Evolutionary conservation across 2,888 invertebrate genomes (phyloP).

Genomic region (Pantelozetes paolii): DNA sequence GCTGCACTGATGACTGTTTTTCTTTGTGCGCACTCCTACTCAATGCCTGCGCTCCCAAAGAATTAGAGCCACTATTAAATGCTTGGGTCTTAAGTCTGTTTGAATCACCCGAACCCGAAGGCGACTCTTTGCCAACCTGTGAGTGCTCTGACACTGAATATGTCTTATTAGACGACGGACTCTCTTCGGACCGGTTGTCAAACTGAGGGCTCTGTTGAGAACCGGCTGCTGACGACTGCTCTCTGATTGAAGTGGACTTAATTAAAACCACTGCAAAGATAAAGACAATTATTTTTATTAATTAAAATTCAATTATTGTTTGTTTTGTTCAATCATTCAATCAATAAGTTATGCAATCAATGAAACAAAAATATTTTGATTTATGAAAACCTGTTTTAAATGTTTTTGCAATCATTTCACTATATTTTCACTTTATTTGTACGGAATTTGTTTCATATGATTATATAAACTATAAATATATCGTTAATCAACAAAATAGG

Average conservation of each 20-base stretch:
- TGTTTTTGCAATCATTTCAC: not conserved
- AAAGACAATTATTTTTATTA: not conserved
- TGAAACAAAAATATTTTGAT: no score
- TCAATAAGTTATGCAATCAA: no score
- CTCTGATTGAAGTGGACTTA: conserved; percentile 7
- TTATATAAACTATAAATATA: no score
- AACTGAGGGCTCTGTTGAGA: not conserved
- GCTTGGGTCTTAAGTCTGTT: not conserved
- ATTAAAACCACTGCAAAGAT: not conserved
- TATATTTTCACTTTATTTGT: not conserved
- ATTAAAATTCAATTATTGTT: not conserved
- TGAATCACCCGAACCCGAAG: conserved; percentile 24
- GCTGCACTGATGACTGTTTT: conserved; percentile 25
- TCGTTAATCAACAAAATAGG: no score
- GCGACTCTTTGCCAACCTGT: not conserved
- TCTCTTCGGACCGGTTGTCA: not conserved
- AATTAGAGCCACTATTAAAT: not conserved
- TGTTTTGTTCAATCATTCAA: no score
- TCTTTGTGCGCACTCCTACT: conserved; percentile 34
- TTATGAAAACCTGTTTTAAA: not conserved
- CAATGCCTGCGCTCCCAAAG: conserved; percentile 16
- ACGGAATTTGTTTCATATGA: not conserved
- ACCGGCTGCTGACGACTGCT: not conserved
- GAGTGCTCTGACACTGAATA: not conserved
- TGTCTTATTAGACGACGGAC: not conserved